Conservation (phyloP, 2,797 vertebrate species). For the Scolopax rusticola region DNA sequence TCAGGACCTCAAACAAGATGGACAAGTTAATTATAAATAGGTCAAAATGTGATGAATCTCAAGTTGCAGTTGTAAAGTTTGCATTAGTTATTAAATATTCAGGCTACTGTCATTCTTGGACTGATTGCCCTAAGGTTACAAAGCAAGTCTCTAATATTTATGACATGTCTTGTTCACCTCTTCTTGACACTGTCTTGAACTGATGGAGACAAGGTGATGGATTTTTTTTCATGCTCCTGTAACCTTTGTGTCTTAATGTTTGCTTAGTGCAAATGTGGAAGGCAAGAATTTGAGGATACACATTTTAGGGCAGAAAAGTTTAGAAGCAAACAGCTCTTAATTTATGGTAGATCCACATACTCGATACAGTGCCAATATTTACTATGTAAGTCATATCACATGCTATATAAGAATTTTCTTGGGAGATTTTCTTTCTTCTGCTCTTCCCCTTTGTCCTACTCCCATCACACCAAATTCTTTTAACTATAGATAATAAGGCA, state of each 20-base stretch:
- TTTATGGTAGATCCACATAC: not conserved
- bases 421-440: not conserved
- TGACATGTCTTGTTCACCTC: conserved; percentile 1
- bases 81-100: conserved; percentile 47
- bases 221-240: not conserved
- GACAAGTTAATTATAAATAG: conserved; percentile 53
- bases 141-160: conserved; percentile 42
- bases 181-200: not conserved
- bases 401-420: conserved; percentile 4
- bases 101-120: not conserved
- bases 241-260: not conserved
- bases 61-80: not conserved
- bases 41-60: conserved; percentile 5
- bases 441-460: conserved; percentile 13
- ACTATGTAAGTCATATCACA: not conserved
- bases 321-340: not conserved
- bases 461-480: not conserved
- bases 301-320: not conserved
- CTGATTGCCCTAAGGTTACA: not conserved
- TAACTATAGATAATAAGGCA: not conserved
- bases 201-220: not conserved
- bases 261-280: not conserved
- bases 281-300: not conserved
- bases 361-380: not conserved
- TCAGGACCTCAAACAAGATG: not conserved